Evolutionary conservation across 2,113 vertebrate species (phyloP), one percentile per base, ranked within the genome.

Genomic region (Eulacestoma nigropectus): DNA sequence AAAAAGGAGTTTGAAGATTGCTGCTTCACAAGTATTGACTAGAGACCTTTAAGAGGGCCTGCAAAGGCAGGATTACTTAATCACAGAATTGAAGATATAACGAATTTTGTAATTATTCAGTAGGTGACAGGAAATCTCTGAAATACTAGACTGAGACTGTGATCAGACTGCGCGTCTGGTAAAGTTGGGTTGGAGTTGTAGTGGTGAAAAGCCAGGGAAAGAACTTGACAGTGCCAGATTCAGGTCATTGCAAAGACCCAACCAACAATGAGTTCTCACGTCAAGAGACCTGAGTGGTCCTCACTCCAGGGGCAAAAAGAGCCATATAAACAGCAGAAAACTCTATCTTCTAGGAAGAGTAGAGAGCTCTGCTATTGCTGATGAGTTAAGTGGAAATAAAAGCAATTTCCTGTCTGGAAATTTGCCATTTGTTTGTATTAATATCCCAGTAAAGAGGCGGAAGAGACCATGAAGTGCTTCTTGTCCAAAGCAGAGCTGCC

Each of bases 401-500:
- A 52, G 4, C 9, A 33, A 41, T 59, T 81, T 62, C 23, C 25
- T 81, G 16, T 22, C 32, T 62, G 27, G 53, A 79, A 42, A 22
- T 42, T 57, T 44, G 22, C 16, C 26, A 39, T 65, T 89, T 69
- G 9, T 73, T 91, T 78, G 18, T 33, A 26, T 68, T 47, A 85
- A 22, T 72, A 85, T n/a, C 26, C 65, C 97, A 98, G 96, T 97
- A 84, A 93, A 95, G 90, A 97, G 95, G 83, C 98, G 98, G 32
- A 97, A 95, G 55, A 97, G 96, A 92, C 98, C 98, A 82, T 98
- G 94, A 76, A 98, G 94, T 11, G 93, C 90, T 65, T 95, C 75
- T n/a, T 97, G 96, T 29, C 98, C 98, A 86, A 98, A 98, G 81
- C 98, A 98, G 59, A 97, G 97, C 52, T 97, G 96, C 67, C 95